These are phyloP conservation scores for Ormyrus labotus DNA, from an alignment of 2,888 invertebrate genomes.

Conservation along the genomic window DNA sequence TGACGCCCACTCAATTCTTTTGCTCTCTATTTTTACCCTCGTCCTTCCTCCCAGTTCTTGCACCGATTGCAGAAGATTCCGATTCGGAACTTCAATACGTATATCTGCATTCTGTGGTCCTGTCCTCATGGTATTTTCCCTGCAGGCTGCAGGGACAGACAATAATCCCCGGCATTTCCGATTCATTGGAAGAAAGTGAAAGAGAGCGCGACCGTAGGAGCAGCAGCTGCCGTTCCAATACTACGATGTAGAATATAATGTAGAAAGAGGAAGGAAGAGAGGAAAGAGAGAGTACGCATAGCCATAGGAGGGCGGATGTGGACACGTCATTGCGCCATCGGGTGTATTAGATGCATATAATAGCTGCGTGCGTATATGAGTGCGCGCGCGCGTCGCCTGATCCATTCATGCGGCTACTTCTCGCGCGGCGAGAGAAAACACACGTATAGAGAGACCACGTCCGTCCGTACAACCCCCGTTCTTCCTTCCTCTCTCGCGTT, in stretches of 20 bases:
- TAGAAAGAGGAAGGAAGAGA: neutral
- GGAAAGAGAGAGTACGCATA: neutral
- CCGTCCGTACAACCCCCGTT: neutral
- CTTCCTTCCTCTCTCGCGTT: neutral
- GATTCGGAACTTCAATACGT: no score
- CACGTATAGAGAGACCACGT: neutral
- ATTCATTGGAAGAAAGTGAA: neutral
- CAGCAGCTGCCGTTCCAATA: no score
- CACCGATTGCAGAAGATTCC: neutral
- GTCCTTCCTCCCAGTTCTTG: neutral
- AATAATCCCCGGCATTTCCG: neutral
- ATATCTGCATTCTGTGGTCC: no score
- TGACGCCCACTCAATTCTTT: conserved; percentile 7
- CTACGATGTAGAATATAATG: no score
- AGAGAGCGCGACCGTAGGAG: neutral
- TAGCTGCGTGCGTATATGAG: neutral
- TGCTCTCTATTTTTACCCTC: neutral
- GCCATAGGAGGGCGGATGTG: conserved; percentile 18
- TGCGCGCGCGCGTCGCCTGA: neutral
- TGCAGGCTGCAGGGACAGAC: neutral
- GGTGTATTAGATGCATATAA: neutral
- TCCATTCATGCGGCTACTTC: conserved; percentile 30
- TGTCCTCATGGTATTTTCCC: no score
- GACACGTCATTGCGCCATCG: conserved; percentile 26
- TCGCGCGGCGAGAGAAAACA: conserved; percentile 11